A percentile compares a stretch with the other conserved stretches of the same genome.
phyloP scores from a whole-genome alignment of 2,888 invertebrate genomes.

The Drosophila borealis region DNA sequence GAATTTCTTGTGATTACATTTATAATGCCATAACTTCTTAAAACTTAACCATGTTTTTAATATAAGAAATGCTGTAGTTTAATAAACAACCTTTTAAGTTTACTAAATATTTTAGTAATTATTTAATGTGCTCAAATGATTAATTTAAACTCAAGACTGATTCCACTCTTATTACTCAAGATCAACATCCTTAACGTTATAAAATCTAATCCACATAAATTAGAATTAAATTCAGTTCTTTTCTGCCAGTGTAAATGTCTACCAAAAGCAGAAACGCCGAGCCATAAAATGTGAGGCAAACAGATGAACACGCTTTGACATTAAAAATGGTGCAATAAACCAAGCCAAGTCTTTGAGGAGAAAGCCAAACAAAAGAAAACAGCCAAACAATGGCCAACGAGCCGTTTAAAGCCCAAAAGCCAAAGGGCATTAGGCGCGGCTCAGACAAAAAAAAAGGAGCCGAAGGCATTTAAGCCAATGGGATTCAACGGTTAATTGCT shows the following conservation, averaged over 20 bases:
- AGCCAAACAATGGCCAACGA: slow-evolving; percentile 17
- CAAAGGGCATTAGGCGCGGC: slow-evolving; percentile 34
- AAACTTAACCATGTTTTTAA: too few relatives aligned
- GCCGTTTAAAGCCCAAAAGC: slow-evolving; percentile 41
- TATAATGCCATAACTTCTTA: too few relatives aligned
- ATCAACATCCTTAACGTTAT: too few relatives aligned
- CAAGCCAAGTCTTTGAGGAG: slow-evolving; percentile 25
- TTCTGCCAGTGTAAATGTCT: neutral
- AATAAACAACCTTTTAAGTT: too few relatives aligned
- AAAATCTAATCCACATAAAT: too few relatives aligned
- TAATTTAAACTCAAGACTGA: too few relatives aligned
- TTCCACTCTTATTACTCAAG: too few relatives aligned
- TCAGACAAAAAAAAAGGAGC: slow-evolving; percentile 3
- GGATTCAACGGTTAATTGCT: slow-evolving; percentile 66
- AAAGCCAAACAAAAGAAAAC: slow-evolving; percentile 16
- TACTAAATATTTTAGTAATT: too few relatives aligned
- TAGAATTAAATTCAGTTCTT: neutral
- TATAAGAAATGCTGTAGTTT: too few relatives aligned
- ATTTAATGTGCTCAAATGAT: too few relatives aligned
- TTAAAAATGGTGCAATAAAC: slow-evolving; percentile 64
- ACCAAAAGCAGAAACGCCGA: slow-evolving; percentile 22
- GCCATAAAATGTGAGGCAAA: slow-evolving; percentile 51
- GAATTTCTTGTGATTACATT: too few relatives aligned
- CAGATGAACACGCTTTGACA: slow-evolving; percentile 64
- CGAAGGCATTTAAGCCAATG: slow-evolving; percentile 42